A percentile compares a stretch with the other conserved stretches of the same genome.
Evolutionary conservation across 2,888 invertebrate genomes (phyloP).

Genomic region (Disparrhopalites patrizii): DNA sequence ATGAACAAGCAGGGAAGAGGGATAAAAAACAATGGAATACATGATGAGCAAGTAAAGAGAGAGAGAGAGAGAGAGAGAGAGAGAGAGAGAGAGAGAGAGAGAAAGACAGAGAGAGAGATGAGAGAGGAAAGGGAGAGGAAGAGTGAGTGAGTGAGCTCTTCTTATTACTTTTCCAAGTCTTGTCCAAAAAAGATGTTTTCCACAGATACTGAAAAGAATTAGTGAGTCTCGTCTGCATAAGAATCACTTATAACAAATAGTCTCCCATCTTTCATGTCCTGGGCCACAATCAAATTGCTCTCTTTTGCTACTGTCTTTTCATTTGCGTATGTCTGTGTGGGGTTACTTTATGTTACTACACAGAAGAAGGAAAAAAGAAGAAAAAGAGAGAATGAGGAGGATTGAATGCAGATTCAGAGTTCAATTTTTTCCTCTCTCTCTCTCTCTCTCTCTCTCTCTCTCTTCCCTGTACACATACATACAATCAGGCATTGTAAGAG

Average conservation of each 20-base stretch:
- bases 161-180: slow-evolving; percentile 20
- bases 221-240: slow-evolving; percentile 6
- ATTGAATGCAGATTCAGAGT: no score
- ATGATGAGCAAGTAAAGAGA: neutral
- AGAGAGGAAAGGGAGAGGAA: neutral
- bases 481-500: neutral
- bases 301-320: neutral
- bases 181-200: slow-evolving; percentile 19
- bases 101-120: neutral
- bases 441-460: neutral
- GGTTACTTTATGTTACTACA: neutral
- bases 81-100: no score
- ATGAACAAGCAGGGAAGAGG: no score
- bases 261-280: slow-evolving; percentile 20
- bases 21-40: slow-evolving; percentile 2
- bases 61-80: no score
- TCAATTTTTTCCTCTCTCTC: no score
- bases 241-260: slow-evolving; percentile 25
- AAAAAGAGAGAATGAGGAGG: neutral
- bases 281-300: neutral
- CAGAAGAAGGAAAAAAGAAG: neutral
- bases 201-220: slow-evolving; percentile 19
- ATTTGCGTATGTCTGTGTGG: neutral
- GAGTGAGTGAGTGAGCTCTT: neutral
- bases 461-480: no score